Base-by-base conservation (phyloP, 2,113 vertebrate species). In the Pleuronectes platessa region DNA sequence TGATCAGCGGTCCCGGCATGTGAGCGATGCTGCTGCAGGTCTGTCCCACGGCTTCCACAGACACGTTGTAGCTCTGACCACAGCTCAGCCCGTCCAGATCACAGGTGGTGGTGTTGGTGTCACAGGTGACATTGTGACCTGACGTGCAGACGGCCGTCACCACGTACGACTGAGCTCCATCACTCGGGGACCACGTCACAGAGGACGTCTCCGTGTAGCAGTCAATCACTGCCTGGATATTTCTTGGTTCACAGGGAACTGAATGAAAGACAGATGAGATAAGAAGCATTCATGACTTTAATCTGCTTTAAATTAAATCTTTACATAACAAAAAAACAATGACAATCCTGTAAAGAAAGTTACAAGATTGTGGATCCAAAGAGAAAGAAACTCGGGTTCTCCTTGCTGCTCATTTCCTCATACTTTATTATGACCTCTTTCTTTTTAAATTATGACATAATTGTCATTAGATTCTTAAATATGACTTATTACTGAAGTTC, bases 221-320 rank as follows among this genome's bases (percentile, higher is more conserved):
- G 83, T 94, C 93, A 51, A 93, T 68, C 37, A 13, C 15, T 5
- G 92, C 89, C 40, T 14, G 4, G 40, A 95, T 89, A 5, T 76
- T 3, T 21, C 49, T 74, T 1, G 93, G 71, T 27, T 62, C 27
- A 70, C 94, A 95, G 24, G 94, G 94, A 51, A 60, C 94, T 95
- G 24, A 62, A 42, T 42, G 40, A 42, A 42, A 42, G 40, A 42
- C 11, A 42, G 40, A 42, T 11, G 10, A 42, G 40, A 37, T 10
- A 37, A 37, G 35, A 37, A 8, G 8, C 37, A 47, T 3, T n/a
- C 2, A 5, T 17, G 6, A 23, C 1, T 49, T 42, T 10, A 35
- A 18, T 13, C 17, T 53, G 9, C 9, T 64, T 47, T 12, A 47
- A 26, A 18, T 49, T 18, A 6, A 15, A 17, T 26, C 10, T 14